These are phyloP conservation scores for Listronotus bonariensis DNA, from an alignment of 1,140 invertebrate genomes.

Conservation along the genomic window DNA sequence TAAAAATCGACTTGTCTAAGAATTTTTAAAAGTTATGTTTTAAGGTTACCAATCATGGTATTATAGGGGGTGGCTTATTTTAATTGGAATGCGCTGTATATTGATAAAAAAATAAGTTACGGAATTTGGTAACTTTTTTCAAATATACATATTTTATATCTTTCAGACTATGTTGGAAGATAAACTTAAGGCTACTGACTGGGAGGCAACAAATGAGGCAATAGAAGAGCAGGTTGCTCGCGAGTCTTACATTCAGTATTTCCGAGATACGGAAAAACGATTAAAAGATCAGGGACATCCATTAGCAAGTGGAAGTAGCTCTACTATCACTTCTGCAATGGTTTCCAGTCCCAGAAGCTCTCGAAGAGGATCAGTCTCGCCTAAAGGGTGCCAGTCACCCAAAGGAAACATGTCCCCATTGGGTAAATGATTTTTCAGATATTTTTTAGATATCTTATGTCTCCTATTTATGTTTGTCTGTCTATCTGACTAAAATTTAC, in stretches of 20 bases:
- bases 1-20: too few relatives aligned
- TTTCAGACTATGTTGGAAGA: constrained; percentile 88
- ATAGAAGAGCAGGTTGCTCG: constrained; percentile 89
- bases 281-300: constrained; percentile 47
- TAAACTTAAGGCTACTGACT: constrained; percentile 89
- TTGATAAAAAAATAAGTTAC: too few relatives aligned
- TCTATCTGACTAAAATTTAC: too few relatives aligned
- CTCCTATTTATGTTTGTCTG: constrained; percentile 1
- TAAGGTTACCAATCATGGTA: too few relatives aligned
- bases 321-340: constrained; percentile 52
- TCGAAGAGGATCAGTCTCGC: constrained; percentile 49
- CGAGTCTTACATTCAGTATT: constrained; percentile 86
- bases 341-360: constrained; percentile 48
- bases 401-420: constrained; percentile 45
- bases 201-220: constrained; percentile 91
- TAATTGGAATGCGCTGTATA: too few relatives aligned
- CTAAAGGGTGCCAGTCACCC: constrained; percentile 49
- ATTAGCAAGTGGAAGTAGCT: constrained; percentile 49
- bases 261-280: constrained; percentile 51
- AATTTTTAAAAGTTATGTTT: too few relatives aligned
- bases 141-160: constrained; percentile 14
- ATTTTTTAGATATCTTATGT: neutral
- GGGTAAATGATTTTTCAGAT: constrained; percentile 27
- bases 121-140: too few relatives aligned
- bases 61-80: too few relatives aligned